These are phyloP conservation scores for Platyscapa corneri DNA, from an alignment of 1,140 invertebrate species.

Conservation along the genomic window DNA sequence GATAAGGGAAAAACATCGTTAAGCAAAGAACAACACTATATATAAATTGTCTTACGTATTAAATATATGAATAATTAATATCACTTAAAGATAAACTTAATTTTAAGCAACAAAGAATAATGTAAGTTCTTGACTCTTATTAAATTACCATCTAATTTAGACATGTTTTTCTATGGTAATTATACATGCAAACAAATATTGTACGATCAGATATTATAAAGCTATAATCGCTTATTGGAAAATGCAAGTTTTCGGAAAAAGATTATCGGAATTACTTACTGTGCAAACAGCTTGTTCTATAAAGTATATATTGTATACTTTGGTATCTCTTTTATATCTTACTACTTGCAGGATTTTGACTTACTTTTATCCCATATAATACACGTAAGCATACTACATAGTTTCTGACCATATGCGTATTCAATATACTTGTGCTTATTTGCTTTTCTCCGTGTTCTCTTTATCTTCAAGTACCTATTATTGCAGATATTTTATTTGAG, in stretches of 20 bases:
- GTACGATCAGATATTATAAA: background rate
- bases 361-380: background rate
- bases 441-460: too few species aligned
- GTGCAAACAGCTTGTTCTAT: background rate
- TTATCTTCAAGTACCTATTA: too few species aligned
- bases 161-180: background rate
- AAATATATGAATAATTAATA: too few species aligned
- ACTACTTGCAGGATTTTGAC: background rate
- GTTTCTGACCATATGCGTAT: too few species aligned
- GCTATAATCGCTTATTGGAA: background rate
- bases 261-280: constrained; percentile 39
- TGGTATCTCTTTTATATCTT: background rate
- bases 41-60: too few species aligned
- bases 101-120: background rate
- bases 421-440: too few species aligned
- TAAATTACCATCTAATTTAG: background rate
- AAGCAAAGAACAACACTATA: too few species aligned
- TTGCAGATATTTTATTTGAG: too few species aligned
- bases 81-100: too few species aligned
- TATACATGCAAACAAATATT: background rate
- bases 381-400: background rate
- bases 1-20: too few species aligned
- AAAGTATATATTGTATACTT: too few species aligned
- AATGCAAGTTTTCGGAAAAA: constrained; percentile 42
- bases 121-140: background rate